These are phyloP conservation scores for Platygyra sinensis DNA, from an alignment of 64 coral and sea anemone genomes.

Conservation along the genomic window DNA sequence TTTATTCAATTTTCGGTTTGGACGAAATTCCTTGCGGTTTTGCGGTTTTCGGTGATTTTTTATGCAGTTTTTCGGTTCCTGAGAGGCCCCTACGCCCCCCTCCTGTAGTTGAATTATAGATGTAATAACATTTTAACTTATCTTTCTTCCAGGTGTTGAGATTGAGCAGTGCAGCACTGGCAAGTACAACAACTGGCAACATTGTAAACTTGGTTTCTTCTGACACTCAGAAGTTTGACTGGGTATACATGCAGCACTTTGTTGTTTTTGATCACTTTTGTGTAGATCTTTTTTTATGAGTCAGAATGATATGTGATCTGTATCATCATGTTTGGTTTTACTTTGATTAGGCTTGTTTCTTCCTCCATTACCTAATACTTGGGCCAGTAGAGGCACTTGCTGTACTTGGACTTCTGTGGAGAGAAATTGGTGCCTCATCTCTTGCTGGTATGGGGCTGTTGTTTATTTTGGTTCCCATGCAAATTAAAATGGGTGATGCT, in stretches of 20 bases:
- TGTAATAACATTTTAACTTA: not conserved
- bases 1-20: too few relatives aligned
- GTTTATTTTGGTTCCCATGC: conserved; percentile 48
- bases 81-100: too few relatives aligned
- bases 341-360: conserved; percentile 38
- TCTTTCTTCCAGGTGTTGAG: conserved; percentile 30
- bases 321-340: not conserved
- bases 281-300: not conserved
- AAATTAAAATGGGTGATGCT: conserved; percentile 56
- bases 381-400: conserved; percentile 55
- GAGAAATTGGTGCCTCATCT: conserved; percentile 46
- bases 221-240: conserved; percentile 70
- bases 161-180: conserved; percentile 49
- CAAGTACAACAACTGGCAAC: conserved; percentile 57
- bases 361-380: conserved; percentile 52
- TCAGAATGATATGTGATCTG: not conserved
- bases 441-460: conserved; percentile 60
- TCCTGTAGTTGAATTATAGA: not conserved
- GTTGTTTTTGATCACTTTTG: not conserved
- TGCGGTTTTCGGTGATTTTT: too few relatives aligned
- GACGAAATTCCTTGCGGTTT: too few relatives aligned
- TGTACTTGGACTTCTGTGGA: conserved; percentile 46
- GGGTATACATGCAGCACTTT: conserved; percentile 43
- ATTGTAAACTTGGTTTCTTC: conserved; percentile 71
- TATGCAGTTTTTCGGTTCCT: too few relatives aligned